Evolutionary conservation across 1,140 invertebrate species (phyloP).

Genomic region (Drosophila aff.): DNA sequence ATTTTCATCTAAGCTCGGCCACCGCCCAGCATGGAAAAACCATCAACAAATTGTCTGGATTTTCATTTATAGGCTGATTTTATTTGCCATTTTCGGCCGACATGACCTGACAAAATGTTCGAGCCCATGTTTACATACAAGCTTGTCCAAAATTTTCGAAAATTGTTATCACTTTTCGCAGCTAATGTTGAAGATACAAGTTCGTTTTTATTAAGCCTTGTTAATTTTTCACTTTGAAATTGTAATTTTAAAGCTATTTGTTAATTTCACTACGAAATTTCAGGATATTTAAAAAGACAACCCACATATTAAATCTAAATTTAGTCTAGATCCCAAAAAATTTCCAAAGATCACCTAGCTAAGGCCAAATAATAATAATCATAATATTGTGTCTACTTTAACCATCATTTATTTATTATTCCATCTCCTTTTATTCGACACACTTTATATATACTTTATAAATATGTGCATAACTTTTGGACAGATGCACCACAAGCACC

Average conservation of each 20-base stretch:
- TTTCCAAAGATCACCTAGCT: neutral
- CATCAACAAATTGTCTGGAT: constrained; percentile 75
- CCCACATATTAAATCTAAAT: no score
- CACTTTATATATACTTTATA: constrained; percentile 46
- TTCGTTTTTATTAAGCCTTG: neutral
- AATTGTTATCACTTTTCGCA: constrained; percentile 15
- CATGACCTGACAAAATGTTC: constrained; percentile 40
- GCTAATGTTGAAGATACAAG: neutral
- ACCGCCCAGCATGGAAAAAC: constrained; percentile 46
- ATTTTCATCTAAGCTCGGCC: constrained; percentile 60
- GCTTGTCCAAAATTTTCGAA: constrained; percentile 16
- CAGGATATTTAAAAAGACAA: no score
- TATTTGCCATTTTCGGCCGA: constrained; percentile 57
- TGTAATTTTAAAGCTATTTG: no score
- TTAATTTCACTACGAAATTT: no score
- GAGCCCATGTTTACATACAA: constrained; percentile 57
- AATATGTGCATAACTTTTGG: constrained; percentile 71
- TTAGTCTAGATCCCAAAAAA: neutral
- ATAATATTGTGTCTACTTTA: neutral
- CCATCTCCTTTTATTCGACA: constrained; percentile 31
- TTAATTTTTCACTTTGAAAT: no score
- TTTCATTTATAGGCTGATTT: constrained; percentile 69
- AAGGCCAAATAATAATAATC: neutral
- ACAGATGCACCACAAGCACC: constrained; percentile 53
- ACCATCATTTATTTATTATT: constrained; percentile 54